Conservation (phyloP, 2,113 vertebrate species). For the Pedionomus torquatus region DNA sequence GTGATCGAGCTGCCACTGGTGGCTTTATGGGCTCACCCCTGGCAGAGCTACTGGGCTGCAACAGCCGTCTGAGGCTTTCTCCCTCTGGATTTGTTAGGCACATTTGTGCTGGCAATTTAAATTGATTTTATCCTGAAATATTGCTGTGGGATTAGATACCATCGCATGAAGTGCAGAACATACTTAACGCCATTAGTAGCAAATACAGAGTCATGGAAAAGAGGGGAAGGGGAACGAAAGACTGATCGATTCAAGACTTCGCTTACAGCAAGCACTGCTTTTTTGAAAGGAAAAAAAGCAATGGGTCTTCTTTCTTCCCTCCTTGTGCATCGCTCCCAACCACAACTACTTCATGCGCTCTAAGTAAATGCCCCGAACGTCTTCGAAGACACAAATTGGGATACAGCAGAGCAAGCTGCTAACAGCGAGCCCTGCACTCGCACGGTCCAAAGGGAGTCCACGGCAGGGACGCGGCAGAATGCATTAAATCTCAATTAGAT, state of each 20-base stretch:
- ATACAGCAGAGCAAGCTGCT: background rate
- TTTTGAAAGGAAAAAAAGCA: background rate
- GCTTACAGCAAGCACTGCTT: background rate
- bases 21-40: background rate
- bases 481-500: slow-evolving; percentile 83
- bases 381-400: background rate
- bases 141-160: background rate
- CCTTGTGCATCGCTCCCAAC: background rate
- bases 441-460: slow-evolving; percentile 27
- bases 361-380: background rate
- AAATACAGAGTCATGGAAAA: background rate
- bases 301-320: background rate
- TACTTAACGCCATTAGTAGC: background rate
- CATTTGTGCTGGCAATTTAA: background rate
- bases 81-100: background rate
- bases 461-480: slow-evolving; percentile 71
- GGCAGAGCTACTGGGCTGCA: background rate
- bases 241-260: background rate
- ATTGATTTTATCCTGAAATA: background rate
- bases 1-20: background rate
- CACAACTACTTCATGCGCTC: background rate
- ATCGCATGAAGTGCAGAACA: background rate
- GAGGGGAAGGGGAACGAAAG: background rate
- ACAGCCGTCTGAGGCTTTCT: background rate
- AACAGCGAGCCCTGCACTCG: background rate